These are phyloP conservation scores for Patella vulgata DNA, from an alignment of 1,140 invertebrate species.

Conservation along the genomic window DNA sequence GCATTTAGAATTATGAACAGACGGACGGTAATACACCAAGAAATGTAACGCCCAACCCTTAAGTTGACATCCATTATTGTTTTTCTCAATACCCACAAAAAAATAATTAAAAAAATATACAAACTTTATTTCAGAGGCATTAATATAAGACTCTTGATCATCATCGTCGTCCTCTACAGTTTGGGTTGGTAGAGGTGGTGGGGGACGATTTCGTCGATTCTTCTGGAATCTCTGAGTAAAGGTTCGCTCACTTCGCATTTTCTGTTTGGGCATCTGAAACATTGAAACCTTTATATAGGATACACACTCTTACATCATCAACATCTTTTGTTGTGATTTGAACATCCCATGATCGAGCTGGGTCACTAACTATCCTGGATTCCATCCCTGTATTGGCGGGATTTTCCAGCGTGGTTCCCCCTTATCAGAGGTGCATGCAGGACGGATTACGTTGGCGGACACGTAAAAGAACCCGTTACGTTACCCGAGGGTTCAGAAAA, in stretches of 20 bases:
- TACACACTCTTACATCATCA: background rate
- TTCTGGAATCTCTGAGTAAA: slow-evolving; percentile 44
- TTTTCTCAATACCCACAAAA: too few relatives aligned
- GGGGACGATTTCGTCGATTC: slow-evolving; percentile 36
- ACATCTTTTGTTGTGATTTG: background rate
- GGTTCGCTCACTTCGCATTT: slow-evolving; percentile 24
- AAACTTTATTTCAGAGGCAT: too few relatives aligned
- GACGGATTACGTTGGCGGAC: too few relatives aligned
- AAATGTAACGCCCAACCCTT: too few relatives aligned
- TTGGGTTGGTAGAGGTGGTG: slow-evolving; percentile 28
- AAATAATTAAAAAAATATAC: too few relatives aligned
- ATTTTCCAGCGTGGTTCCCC: background rate
- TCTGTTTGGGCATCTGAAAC: slow-evolving; percentile 9
- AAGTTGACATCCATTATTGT: too few relatives aligned
- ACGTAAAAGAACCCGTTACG: too few relatives aligned
- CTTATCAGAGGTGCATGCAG: background rate
- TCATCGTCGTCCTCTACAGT: slow-evolving; percentile 6
- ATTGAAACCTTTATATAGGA: background rate
- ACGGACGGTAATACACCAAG: too few relatives aligned
- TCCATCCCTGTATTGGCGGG: background rate
- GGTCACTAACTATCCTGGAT: background rate
- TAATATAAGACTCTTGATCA: too few relatives aligned
- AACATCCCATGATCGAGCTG: too few relatives aligned
- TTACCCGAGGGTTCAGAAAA: too few relatives aligned
- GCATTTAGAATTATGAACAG: too few relatives aligned